A percentile compares a stretch with the other conserved stretches of the same genome.
These are phyloP conservation scores for Sminthurides aquaticus DNA, from an alignment of 2,888 invertebrate genomes.

Conservation along the genomic window DNA sequence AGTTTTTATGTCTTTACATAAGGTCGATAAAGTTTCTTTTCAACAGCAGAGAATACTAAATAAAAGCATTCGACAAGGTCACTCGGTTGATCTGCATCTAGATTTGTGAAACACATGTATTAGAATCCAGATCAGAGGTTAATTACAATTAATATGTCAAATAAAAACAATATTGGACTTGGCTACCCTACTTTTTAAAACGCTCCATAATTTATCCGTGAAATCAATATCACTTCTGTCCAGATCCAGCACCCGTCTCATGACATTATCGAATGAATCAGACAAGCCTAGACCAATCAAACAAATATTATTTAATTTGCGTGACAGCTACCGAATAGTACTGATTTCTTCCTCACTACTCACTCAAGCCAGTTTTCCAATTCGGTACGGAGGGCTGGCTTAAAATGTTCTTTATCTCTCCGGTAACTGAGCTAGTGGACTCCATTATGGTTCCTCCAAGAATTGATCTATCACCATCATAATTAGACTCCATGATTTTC, in stretches of 20 bases:
- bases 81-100: constrained; percentile 18
- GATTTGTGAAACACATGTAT: constrained; percentile 11
- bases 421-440: background rate
- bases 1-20: constrained; percentile 41
- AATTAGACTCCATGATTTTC: constrained; percentile 15
- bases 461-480: constrained; percentile 1
- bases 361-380: constrained; percentile 28
- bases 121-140: background rate
- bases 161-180: no score
- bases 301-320: background rate
- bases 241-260: constrained; percentile 26
- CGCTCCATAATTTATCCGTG: constrained; percentile 35
- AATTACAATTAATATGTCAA: no score
- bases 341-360: constrained; percentile 3
- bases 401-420: constrained; percentile 16
- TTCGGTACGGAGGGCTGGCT: constrained; percentile 26
- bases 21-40: constrained; percentile 36
- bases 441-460: constrained; percentile 6
- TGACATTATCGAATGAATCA: constrained; percentile 30
- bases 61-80: constrained; percentile 33
- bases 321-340: background rate
- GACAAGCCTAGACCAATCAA: constrained; percentile 36
- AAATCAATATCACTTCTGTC: constrained; percentile 37
- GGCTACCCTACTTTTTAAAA: constrained; percentile 31
- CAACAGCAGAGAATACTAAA: constrained; percentile 28